These are phyloP conservation scores for Alca torda DNA, from an alignment of 2,797 vertebrate species.

Conservation along the genomic window DNA sequence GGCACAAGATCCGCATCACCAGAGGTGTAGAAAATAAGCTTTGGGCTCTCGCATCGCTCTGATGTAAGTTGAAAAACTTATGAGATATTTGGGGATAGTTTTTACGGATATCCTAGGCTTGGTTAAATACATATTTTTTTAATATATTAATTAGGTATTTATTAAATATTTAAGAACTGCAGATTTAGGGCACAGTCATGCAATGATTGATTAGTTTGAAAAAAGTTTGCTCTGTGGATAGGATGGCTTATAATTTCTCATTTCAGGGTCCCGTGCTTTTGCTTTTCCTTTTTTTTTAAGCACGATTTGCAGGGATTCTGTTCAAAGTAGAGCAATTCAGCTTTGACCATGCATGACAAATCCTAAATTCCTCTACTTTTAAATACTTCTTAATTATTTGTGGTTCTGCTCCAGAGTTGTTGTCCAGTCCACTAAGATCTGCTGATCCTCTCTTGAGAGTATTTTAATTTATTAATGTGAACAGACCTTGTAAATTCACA, in stretches of 20 bases:
- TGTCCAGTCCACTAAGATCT: neutral
- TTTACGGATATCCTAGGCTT: neutral
- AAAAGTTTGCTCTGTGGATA: neutral
- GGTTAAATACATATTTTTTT: neutral
- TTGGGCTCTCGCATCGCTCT: neutral
- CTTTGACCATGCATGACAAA: neutral
- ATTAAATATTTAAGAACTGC: neutral
- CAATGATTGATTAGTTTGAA: neutral
- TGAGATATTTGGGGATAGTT: neutral
- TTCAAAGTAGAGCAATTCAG: neutral
- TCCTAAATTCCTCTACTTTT: neutral
- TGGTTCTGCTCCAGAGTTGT: neutral
- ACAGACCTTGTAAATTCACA: conserved; percentile 12
- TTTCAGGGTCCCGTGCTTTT: neutral
- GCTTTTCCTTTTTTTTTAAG: neutral
- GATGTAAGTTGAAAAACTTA: neutral
- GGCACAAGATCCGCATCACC: neutral
- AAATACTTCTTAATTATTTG: neutral
- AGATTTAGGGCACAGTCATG: neutral
- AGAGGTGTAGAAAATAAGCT: neutral
- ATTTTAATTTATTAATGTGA: conserved; percentile 35
- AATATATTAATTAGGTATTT: neutral
- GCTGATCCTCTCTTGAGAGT: neutral
- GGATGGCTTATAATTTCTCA: neutral
- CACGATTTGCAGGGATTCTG: neutral